A percentile compares a stretch with the other conserved stretches of the same genome.
Evolutionary conservation across 1,140 invertebrate species (phyloP).

Genomic region (Dolichoris vasculosae): DNA sequence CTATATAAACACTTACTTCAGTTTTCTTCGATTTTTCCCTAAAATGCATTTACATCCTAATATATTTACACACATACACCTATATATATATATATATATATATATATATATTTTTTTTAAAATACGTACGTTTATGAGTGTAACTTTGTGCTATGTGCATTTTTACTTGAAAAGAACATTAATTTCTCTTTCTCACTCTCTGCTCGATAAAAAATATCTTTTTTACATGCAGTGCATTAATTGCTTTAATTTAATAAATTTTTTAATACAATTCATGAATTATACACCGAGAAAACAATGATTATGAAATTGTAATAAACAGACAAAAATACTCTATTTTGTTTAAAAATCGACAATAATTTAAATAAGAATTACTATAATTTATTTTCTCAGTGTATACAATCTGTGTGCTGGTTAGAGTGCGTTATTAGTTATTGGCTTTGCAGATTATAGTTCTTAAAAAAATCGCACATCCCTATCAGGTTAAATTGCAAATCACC

Average conservation of each 20-base stretch:
- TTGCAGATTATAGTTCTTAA: not conserved
- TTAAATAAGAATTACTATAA: not conserved
- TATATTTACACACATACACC: not conserved
- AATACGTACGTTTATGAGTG: not conserved
- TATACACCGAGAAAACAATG: conserved; percentile 23
- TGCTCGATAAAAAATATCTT: conserved; percentile 19
- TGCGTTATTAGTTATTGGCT: conserved; percentile 25
- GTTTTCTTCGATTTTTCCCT: not conserved
- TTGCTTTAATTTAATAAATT: conserved; percentile 2
- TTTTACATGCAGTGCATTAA: conserved; percentile 39
- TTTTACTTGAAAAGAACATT: conserved; percentile 18
- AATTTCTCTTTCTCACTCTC: conserved; percentile 27
- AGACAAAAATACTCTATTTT: not conserved
- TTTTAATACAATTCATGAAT: conserved; percentile 5
- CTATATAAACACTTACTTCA: conserved; percentile 7
- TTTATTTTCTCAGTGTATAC: conserved; percentile 18
- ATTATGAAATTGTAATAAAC: not conserved
- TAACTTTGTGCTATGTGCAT: conserved; percentile 14
- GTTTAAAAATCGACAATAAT: not conserved
- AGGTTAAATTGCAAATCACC: conserved; percentile 40
- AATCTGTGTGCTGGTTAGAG: conserved; percentile 12
- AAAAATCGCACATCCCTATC: conserved; percentile 13
- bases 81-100: too few relatives aligned
- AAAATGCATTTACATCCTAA: too few relatives aligned
- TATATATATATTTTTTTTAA: not conserved